phyloP scores from a whole-genome alignment of 1,140 invertebrate species.

The Leptinotarsa defecta region DNA sequence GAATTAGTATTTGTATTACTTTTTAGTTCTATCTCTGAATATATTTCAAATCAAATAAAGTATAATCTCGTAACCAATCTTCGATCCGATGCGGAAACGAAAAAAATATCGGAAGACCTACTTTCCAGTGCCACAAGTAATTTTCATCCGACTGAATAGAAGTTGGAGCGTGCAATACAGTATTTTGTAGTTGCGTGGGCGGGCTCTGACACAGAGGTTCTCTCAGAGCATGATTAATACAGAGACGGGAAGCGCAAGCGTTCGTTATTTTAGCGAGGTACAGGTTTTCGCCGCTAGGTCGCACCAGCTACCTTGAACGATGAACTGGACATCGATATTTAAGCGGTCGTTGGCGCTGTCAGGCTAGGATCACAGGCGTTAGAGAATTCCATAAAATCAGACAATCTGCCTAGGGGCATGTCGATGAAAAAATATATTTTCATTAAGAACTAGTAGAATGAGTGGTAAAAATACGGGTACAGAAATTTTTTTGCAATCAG shows the following conservation, averaged over 20 bases:
- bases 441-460: no score
- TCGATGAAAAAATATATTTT: no score
- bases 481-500: no score
- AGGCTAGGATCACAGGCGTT: no score
- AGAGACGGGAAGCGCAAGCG: neutral
- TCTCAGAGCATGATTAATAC: neutral
- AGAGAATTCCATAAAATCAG: no score
- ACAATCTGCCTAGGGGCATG: no score
- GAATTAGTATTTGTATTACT: no score
- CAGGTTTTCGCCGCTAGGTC: conserved; percentile 43
- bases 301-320: conserved; percentile 33
- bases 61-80: no score
- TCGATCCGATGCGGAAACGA: no score
- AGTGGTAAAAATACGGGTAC: no score
- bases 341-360: neutral
- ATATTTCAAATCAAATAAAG: no score
- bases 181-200: conserved; percentile 5
- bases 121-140: neutral
- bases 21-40: no score
- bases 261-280: conserved; percentile 31
- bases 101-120: neutral
- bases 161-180: neutral
- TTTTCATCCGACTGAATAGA: neutral
- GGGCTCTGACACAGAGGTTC: conserved; percentile 11
- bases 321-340: conserved; percentile 1